Evolutionary conservation across 2,888 invertebrate species (phyloP).

Genomic region (Chrysomela aeneicollis): DNA sequence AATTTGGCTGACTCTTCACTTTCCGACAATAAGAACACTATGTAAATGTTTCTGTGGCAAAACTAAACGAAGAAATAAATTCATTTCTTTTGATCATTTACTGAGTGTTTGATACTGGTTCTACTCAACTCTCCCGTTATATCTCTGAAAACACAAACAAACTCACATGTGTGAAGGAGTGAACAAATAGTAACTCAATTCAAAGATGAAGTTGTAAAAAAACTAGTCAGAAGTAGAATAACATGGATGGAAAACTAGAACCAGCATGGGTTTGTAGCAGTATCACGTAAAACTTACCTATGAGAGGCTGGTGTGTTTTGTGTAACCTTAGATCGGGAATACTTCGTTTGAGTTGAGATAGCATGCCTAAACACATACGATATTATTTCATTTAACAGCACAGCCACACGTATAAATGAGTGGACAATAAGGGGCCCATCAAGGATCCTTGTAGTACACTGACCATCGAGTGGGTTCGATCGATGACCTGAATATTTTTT

Average conservation of each 20-base stretch:
- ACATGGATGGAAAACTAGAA: conserved; percentile 29
- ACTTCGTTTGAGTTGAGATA: conserved; percentile 88
- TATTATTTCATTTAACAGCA: conserved; percentile 49
- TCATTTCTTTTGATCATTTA: conserved; percentile 1
- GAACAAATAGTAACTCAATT: too few relatives aligned
- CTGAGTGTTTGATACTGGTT: conserved; percentile 22
- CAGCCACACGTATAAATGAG: conserved; percentile 32
- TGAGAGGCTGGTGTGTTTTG: conserved; percentile 78
- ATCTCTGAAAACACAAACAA: not conserved
- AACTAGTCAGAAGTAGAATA: too few relatives aligned
- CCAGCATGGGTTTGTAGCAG: conserved; percentile 22
- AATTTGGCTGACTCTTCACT: not conserved
- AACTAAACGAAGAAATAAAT: too few relatives aligned
- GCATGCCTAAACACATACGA: conserved; percentile 77
- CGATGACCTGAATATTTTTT: too few relatives aligned
- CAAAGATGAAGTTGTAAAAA: too few relatives aligned
- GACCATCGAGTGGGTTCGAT: not conserved
- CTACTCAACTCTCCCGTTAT: conserved; percentile 23
- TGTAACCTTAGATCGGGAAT: conserved; percentile 84
- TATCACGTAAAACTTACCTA: conserved; percentile 67
- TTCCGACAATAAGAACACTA: not conserved
- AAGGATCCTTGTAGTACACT: not conserved
- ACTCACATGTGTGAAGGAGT: too few relatives aligned
- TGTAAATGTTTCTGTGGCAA: too few relatives aligned
- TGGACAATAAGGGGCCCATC: not conserved